Percentiles rank a stretch among this genome's conserved stretches.
phyloP scores from a whole-genome alignment of 1,140 invertebrate genomes.

The Pseudomyrmex cubaensis region DNA sequence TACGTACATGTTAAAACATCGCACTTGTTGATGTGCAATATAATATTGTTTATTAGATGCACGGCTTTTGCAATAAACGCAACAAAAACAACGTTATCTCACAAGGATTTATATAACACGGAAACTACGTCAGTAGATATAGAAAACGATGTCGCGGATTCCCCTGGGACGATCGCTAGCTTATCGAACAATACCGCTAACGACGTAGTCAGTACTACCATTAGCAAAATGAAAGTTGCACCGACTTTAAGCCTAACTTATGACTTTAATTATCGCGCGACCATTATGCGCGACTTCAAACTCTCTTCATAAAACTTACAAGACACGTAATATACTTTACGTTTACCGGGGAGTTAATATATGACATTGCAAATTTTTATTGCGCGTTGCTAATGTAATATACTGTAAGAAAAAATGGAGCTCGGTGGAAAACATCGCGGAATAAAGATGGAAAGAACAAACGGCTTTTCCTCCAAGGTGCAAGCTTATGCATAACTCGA shows the following conservation, averaged over 20 bases:
- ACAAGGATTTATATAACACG: neutral
- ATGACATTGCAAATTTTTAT: constrained; percentile 28
- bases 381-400: neutral
- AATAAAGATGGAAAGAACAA: constrained; percentile 44
- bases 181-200: constrained; percentile 34
- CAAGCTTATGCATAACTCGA: constrained; percentile 39
- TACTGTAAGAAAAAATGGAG: neutral
- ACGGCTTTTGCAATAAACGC: neutral
- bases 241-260: constrained; percentile 37
- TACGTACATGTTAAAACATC: neutral
- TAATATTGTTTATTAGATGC: neutral
- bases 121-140: neutral
- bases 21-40: neutral
- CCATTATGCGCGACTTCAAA: constrained; percentile 31
- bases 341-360: neutral
- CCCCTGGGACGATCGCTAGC: constrained; percentile 21
- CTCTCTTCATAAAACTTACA: constrained; percentile 15
- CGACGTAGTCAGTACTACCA: constrained; percentile 13
- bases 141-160: neutral
- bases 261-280: constrained; percentile 48
- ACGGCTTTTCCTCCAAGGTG: constrained; percentile 21
- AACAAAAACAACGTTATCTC: neutral
- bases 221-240: constrained; percentile 54
- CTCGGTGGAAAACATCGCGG: neutral
- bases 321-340: neutral